Evolutionary conservation across 2,113 vertebrate genomes (phyloP).

Genomic region (Stigmatopora argus): DNA sequence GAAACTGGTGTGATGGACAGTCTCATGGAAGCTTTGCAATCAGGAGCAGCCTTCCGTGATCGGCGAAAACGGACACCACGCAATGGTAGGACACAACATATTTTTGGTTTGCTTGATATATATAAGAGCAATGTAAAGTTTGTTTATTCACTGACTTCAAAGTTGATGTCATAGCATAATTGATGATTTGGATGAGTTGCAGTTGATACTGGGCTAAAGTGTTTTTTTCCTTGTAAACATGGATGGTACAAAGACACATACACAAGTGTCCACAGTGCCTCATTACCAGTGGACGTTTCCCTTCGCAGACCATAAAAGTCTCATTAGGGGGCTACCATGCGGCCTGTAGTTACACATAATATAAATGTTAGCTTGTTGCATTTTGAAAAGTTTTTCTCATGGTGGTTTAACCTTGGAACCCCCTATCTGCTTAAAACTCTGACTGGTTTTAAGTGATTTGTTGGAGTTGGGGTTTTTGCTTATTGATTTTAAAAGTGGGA

Average conservation of each 20-base stretch:
- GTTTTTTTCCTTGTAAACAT: neutral
- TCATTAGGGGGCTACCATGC: slow-evolving; percentile 38
- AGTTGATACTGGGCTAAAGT: neutral
- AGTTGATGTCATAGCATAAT: neutral
- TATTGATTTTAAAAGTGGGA: neutral
- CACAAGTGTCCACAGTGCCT: slow-evolving; percentile 10
- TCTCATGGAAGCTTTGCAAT: slow-evolving; percentile 92
- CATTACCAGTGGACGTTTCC: slow-evolving; percentile 39
- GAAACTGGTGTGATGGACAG: slow-evolving; percentile 99
- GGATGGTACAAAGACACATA: slow-evolving; percentile 8
- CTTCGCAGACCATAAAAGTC: slow-evolving; percentile 48
- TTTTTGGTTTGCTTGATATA: neutral
- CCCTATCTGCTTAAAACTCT: neutral
- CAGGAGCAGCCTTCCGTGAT: slow-evolving; percentile 95
- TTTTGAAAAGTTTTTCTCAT: neutral
- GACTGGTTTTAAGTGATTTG: neutral
- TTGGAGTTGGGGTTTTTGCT: neutral
- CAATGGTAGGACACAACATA: slow-evolving; percentile 55
- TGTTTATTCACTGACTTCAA: neutral
- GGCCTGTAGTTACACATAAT: slow-evolving; percentile 25
- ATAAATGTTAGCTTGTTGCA: slow-evolving; percentile 38
- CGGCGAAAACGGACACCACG: slow-evolving; percentile 90
- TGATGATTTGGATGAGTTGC: neutral
- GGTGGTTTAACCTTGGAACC: neutral
- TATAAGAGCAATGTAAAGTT: neutral